Evolutionary conservation across 2,113 vertebrate genomes (phyloP).

Genomic region (Bolborhynchus lineola): DNA sequence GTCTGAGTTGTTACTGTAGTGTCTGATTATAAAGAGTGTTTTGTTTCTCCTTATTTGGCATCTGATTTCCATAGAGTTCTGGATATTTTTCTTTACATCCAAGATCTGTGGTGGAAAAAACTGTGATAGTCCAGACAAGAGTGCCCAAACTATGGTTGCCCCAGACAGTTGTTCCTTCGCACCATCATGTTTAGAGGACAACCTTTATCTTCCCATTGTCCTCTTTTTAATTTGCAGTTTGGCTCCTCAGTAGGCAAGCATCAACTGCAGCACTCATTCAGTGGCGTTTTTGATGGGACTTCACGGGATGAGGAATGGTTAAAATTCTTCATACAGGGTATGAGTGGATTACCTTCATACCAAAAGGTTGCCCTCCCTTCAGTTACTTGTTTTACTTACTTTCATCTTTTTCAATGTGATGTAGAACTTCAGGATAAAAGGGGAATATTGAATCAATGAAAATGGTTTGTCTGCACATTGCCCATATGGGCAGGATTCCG

Average conservation of each 20-base stretch:
- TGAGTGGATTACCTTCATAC: neutral
- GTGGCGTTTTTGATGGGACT: neutral
- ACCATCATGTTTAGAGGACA: rapidly evolving
- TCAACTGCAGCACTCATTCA: rapidly evolving
- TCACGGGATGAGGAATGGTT: neutral
- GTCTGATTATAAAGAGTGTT: neutral
- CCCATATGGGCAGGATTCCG: neutral
- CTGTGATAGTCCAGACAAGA: neutral
- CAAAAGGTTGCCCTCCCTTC: neutral
- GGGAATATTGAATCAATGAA: neutral
- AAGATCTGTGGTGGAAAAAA: neutral
- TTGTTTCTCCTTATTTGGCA: neutral
- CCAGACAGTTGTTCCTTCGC: neutral
- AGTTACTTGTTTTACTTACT: neutral
- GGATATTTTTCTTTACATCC: neutral
- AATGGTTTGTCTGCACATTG: neutral
- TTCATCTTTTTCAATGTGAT: neutral
- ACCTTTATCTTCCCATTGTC: neutral
- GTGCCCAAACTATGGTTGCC: neutral
- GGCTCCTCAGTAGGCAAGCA: neutral
- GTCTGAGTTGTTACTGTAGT: neutral
- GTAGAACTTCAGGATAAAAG: neutral
- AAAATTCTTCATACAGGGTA: neutral
- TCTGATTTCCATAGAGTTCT: neutral
- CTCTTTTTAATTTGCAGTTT: neutral